These are phyloP conservation scores for Drosophila athabasca DNA, from an alignment of 1,140 invertebrate species.

Conservation along the genomic window DNA sequence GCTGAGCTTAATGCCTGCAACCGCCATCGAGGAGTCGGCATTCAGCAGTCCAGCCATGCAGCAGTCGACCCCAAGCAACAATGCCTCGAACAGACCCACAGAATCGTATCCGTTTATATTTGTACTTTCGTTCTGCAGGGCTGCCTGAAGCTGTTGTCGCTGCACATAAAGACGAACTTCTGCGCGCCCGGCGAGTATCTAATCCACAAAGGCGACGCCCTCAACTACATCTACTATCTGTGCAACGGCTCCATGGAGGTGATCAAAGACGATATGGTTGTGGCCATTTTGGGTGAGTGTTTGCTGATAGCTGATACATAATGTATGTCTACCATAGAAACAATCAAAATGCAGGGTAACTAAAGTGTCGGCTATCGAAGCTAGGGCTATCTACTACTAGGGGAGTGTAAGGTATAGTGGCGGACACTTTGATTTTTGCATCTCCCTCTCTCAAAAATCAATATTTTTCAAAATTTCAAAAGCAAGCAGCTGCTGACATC, in stretches of 20 bases:
- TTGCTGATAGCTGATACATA: neutral
- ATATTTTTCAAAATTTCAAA: no score
- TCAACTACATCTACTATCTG: constrained; percentile 97
- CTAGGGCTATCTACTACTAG: no score
- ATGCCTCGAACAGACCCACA: constrained; percentile 32
- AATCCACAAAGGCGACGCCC: constrained; percentile 97
- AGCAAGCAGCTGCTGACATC: no score
- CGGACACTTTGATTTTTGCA: no score
- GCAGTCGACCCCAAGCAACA: constrained; percentile 1
- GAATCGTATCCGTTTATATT: constrained; percentile 24
- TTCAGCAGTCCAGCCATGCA: no score
- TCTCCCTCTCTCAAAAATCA: no score
- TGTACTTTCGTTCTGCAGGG: constrained; percentile 86
- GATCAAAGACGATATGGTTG: constrained; percentile 98
- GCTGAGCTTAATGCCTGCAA: constrained; percentile 35
- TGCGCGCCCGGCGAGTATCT: constrained; percentile 98
- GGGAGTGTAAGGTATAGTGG: no score
- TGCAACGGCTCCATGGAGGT: constrained; percentile 99
- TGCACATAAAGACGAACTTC: constrained; percentile 96
- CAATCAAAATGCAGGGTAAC: no score
- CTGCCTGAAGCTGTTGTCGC: constrained; percentile 94
- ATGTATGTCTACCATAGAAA: no score
- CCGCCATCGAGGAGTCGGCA: constrained; percentile 22
- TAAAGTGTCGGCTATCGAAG: no score
- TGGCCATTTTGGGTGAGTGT: constrained; percentile 96